A percentile compares a stretch with the other conserved stretches of the same genome.
Conservation (phyloP, 2,113 vertebrate genomes). For the Engystomops pustulosus region DNA sequence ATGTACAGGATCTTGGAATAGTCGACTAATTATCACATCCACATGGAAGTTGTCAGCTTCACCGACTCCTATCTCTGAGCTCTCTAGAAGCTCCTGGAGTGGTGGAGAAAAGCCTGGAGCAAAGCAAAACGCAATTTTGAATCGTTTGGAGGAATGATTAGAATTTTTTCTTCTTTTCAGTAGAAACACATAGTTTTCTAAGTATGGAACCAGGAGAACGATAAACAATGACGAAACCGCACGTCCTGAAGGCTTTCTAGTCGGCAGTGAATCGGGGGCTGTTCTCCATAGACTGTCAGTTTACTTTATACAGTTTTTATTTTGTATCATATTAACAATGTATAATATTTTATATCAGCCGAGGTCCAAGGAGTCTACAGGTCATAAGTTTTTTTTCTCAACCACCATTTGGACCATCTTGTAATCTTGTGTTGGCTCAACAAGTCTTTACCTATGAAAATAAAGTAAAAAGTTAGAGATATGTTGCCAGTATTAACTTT, state of each 20-base stretch:
- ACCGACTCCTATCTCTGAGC: not conserved
- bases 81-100: not conserved
- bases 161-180: not conserved
- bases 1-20: not conserved
- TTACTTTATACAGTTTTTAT: too few species aligned
- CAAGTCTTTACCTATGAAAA: too few species aligned
- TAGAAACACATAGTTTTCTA: not conserved
- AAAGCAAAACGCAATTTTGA: constrained; percentile 6
- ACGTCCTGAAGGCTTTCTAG: not conserved
- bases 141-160: not conserved
- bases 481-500: too few species aligned
- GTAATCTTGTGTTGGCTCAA: too few species aligned
- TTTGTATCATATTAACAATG: too few species aligned
- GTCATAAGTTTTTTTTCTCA: too few species aligned
- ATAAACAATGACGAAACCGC: not conserved
- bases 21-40: constrained; percentile 36
- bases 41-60: not conserved
- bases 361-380: too few species aligned
- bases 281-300: not conserved
- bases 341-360: too few species aligned
- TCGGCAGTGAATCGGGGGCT: not conserved
- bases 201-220: not conserved
- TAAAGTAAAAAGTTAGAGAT: too few species aligned
- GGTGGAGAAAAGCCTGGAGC: not conserved
- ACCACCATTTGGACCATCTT: too few species aligned